Evolutionary conservation across 2,113 vertebrate genomes (phyloP), one percentile per base, ranked within the genome.

Genomic region (Chaenocephalus aceratus): DNA sequence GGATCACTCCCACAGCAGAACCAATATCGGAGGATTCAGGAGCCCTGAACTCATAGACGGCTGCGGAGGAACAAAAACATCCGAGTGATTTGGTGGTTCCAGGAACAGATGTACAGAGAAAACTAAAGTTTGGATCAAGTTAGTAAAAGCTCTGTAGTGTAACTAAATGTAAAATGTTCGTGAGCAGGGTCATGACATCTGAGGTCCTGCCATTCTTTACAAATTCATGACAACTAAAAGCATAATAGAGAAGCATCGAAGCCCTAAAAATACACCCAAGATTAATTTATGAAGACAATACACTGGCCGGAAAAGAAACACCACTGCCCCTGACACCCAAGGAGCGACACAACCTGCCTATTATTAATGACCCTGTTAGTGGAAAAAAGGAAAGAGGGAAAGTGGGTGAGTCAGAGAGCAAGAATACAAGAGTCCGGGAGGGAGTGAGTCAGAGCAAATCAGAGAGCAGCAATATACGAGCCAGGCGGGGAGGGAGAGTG

Each of bases 31-130:
- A 91, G 13, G 97, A 96, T 85, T 99, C 98, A 0, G 94, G 95
- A 48, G 95, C 93, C 79, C 93, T 94, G 94, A 99, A 97, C 36
- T 98, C 97, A 64, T 99, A 99, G 0, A 96, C 90, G 76, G 96
- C 97, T 99, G 63, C 26, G 60, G 80, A 83, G 62, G 59, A 34
- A 75, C 16, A 65, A 0, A 0, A 4, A 3, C 6, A 2, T 52
- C 14, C 49, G 9, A 18, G 53, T 30, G 45, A 45, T 51, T 74
- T 8, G 5, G 23, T n/a, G 18, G 61, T 21, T 1, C 4, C 9
- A 10, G 15, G 48, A 73, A 0, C 48, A 82, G 62, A 23, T 18
- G 21, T 13, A 67, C 14, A n/a, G 10, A 18, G 36, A 34, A 49
- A 21, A 41, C 36, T 41, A 6, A 30, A 30, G 36, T 41, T 7